Evolutionary conservation across 2,888 invertebrate genomes (phyloP).

Genomic region (Heteropelma amictum): DNA sequence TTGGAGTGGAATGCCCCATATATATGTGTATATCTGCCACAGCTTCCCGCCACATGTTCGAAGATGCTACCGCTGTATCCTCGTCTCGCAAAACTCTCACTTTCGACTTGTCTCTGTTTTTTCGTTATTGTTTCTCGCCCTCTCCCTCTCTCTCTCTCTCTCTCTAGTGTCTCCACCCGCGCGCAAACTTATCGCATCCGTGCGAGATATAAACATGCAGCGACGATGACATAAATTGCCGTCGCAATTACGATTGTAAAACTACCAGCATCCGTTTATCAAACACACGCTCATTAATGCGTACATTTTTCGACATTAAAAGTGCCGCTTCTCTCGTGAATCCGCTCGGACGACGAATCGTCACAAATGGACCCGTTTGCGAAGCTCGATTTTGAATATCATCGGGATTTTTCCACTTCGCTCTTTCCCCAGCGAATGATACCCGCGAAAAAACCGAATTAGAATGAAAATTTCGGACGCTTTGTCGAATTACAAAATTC

Average conservation of each 20-base stretch:
- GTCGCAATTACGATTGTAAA: constrained; percentile 39
- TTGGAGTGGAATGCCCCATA: constrained; percentile 50
- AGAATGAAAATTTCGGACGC: too few relatives aligned
- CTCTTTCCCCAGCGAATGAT: too few relatives aligned
- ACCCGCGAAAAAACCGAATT: too few relatives aligned
- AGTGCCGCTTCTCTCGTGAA: not conserved
- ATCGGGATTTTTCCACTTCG: too few relatives aligned
- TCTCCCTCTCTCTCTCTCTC: constrained; percentile 4
- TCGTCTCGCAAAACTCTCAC: constrained; percentile 48
- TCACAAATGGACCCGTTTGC: too few relatives aligned
- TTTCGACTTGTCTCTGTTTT: constrained; percentile 40
- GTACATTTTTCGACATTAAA: not conserved
- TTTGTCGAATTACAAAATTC: too few relatives aligned
- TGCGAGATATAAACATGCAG: constrained; percentile 52
- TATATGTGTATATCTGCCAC: constrained; percentile 63
- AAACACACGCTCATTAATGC: not conserved
- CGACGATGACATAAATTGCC: constrained; percentile 25
- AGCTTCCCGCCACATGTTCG: constrained; percentile 70
- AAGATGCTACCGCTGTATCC: constrained; percentile 32
- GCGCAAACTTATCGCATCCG: constrained; percentile 54
- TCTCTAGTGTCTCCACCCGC: constrained; percentile 16
- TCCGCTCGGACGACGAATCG: too few relatives aligned
- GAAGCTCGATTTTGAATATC: too few relatives aligned
- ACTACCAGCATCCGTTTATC: constrained; percentile 40
- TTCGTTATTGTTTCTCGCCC: constrained; percentile 19